These are phyloP conservation scores for Chitala chitala DNA, from an alignment of 2,113 vertebrate genomes.

Conservation along the genomic window DNA sequence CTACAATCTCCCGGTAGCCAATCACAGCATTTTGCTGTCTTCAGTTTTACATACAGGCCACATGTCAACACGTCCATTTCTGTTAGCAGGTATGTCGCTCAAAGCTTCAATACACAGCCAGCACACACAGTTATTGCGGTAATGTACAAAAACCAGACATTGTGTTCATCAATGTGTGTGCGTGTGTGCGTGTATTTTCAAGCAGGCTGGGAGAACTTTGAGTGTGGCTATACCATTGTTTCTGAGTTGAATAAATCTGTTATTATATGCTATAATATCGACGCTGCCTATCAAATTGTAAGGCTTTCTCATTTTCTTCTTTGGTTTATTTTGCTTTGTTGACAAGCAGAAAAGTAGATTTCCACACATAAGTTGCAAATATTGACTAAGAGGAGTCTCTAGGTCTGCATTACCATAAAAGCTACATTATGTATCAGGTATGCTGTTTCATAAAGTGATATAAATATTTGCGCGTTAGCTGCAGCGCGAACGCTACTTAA, in stretches of 20 bases:
- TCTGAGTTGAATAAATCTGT: background rate
- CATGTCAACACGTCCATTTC: too few relatives aligned
- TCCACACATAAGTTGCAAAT: background rate
- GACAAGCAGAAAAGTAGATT: constrained; percentile 12
- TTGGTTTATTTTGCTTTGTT: background rate
- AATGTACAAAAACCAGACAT: too few relatives aligned
- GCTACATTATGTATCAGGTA: background rate
- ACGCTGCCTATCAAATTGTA: background rate
- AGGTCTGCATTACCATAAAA: background rate
- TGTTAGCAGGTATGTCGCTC: too few relatives aligned
- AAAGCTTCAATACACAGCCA: too few relatives aligned
- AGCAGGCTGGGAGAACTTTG: background rate
- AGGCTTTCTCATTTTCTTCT: background rate
- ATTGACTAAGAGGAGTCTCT: background rate
- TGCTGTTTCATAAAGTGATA: background rate
- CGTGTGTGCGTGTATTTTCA: background rate
- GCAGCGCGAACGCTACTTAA: background rate
- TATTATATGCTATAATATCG: background rate
- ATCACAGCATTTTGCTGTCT: too few relatives aligned
- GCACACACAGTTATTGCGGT: too few relatives aligned
- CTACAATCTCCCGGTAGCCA: too few relatives aligned
- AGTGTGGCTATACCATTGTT: background rate
- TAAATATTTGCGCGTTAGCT: background rate
- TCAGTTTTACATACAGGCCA: too few relatives aligned
- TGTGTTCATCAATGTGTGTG: background rate